Evolutionary conservation across 2,113 vertebrate species (phyloP), one percentile per base, ranked within the genome.

Genomic region (Alosa alosa): DNA sequence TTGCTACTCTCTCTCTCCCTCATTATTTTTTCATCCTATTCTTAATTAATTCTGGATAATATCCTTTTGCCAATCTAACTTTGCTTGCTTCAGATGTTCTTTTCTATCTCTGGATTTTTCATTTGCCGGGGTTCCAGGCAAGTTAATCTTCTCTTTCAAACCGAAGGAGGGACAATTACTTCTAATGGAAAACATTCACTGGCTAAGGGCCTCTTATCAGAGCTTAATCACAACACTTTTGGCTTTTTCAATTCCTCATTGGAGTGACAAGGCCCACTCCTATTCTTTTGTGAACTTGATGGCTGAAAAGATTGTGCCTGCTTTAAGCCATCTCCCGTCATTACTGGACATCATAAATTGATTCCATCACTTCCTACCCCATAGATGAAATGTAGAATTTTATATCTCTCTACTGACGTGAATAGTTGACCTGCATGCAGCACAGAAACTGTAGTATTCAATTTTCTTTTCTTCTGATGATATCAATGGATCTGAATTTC

Each of bases 91-190:
- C 31, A 39, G 31, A 78, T 5, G 72, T 78, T 78, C 72, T 78
- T 78, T 78, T 39, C 31, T 78, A 78, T 78, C 72, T 1, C 31
- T 78, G 72, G 36, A 36, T 17, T 78, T 78, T 78, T 78, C 72
- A 78, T 78, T 78, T 31, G 72, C 72, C 72, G 11, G 72, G 68
- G 72, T 78, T 78, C 72, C 83, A 25, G 44, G 83, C 44, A 55
- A 85, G 46, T 81, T 52, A 85, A 78, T 31, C 31, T 36, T 49
- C 72, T 78, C 72, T 78, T 78, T 78, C 72, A 78, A 39, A 78
- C 72, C 11, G 25, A 39, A 78, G 72, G 31, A 78, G 72, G 9
- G 72, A 31, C 72, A 78, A 78, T 78, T 39, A 78, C 15, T 78
- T 78, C 72, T 78, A 78, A 78, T 78, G 25, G 72, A 78, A 78